Evolutionary conservation across 2,797 vertebrate species (phyloP), one percentile per base, ranked within the genome.

Genomic region (Sciurus vulgaris): DNA sequence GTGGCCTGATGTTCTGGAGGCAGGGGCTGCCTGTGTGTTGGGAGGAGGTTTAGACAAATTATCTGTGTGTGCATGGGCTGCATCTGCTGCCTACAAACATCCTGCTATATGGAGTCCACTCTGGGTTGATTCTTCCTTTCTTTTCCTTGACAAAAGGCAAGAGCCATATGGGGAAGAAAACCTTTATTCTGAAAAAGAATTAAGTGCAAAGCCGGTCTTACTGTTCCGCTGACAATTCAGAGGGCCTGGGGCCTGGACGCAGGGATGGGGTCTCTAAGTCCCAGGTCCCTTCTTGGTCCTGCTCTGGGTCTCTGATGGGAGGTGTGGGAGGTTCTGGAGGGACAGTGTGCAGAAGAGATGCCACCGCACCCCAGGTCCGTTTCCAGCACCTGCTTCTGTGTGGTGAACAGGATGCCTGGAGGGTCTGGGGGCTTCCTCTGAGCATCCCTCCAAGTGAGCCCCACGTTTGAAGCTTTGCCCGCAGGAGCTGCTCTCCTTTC

Each of bases 71-170:
- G 22, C 70, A 59, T 41, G 59, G 61, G 69, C 82, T 24, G 54
- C 78, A 33, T 35, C 83, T 82, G 86, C 84, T 93, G 87, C 89
- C 93, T 84, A 3, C 85, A 87, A 87, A 87, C 72, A 70, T 70
- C 81, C 90, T 20, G 51, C 67, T 74, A 38, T 10, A 88, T 59
- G 85, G 87, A 95, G 84, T 82, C 88, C 78, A 59, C 89, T 91
- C 76, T 0, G 2, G n/a, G 65, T 47, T 93, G 89, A 81, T 90
- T 90, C 79, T 95, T 78, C 89, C 91, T 96, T 97, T 92, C 84
- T 97, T 93, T 91, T 86, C 38, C 73, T 90, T 73, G 74, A 97
- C 90, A 95, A 97, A 97, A 96, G 92, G 70, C 70, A 87, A 93
- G 86, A 79, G 86, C 41, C 59, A 82, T 38, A 22, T 0, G 1